phyloP scores from a whole-genome alignment of 64 coral and sea anemone species.

The Pocillopora damicornis region DNA sequence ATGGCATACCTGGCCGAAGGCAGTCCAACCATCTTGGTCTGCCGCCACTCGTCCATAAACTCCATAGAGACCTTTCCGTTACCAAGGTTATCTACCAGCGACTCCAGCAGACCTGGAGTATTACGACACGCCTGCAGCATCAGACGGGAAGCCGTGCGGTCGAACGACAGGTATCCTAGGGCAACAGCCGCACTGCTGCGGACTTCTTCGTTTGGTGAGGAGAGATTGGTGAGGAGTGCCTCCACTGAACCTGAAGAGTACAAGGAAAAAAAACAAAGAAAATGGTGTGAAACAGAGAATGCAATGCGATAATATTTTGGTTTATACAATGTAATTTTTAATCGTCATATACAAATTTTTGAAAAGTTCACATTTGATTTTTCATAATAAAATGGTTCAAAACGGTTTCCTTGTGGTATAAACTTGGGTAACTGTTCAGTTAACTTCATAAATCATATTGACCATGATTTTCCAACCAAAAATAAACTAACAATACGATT shows the following conservation, averaged over 20 bases:
- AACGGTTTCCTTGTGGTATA: too few species aligned
- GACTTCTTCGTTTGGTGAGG: slow-evolving; percentile 78
- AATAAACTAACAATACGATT: too few species aligned
- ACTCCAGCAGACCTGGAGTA: slow-evolving; percentile 81
- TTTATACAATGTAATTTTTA: not conserved
- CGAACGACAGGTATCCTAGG: slow-evolving; percentile 93
- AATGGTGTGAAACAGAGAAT: not conserved
- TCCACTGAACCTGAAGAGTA: slow-evolving; percentile 67
- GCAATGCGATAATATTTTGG: not conserved
- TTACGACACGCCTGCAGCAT: slow-evolving; percentile 94
- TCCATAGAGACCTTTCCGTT: slow-evolving; percentile 94
- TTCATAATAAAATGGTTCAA: too few species aligned
- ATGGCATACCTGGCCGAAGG: slow-evolving; percentile 81
- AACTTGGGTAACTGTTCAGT: too few species aligned
- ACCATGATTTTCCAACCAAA: too few species aligned
- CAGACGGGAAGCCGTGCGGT: slow-evolving; percentile 78
- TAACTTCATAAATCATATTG: too few species aligned
- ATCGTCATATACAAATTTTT: too few species aligned
- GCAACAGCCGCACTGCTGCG: slow-evolving; percentile 88
- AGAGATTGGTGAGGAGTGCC: slow-evolving; percentile 72
- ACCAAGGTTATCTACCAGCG: slow-evolving; percentile 66
- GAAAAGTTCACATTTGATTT: too few species aligned
- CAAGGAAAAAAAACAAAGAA: not conserved
- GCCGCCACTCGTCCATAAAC: slow-evolving; percentile 88
- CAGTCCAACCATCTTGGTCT: slow-evolving; percentile 80